These are phyloP conservation scores for Brachyrhaphis roseni DNA, from an alignment of 2,797 vertebrate genomes.

Conservation along the genomic window DNA sequence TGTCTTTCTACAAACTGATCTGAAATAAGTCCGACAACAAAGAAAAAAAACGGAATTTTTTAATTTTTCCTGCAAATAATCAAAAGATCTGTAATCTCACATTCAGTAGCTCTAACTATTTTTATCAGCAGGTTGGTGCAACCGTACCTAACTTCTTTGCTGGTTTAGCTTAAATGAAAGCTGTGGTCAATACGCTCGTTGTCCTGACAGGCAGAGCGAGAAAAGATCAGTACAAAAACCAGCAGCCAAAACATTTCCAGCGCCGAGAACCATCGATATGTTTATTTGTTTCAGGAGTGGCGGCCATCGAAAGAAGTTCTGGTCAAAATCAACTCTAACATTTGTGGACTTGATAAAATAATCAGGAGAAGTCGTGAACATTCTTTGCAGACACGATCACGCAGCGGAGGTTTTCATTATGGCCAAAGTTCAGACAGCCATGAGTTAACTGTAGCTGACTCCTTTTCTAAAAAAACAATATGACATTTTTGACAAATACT, in stretches of 20 bases:
- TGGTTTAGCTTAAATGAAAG: not conserved
- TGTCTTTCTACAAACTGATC: too few species aligned
- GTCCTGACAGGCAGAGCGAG: not conserved
- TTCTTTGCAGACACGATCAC: not conserved
- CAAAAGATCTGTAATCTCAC: not conserved
- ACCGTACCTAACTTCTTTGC: not conserved
- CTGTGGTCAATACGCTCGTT: not conserved
- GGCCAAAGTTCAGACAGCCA: not conserved
- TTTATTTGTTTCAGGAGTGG: constrained; percentile 1
- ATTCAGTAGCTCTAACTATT: not conserved
- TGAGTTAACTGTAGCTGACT: not conserved
- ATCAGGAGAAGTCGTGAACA: not conserved
- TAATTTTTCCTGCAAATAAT: not conserved
- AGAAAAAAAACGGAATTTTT: too few species aligned
- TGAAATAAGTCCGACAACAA: too few species aligned
- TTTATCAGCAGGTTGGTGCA: not conserved
- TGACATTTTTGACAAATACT: not conserved
- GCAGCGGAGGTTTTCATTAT: not conserved
- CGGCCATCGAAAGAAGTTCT: not conserved
- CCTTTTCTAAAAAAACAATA: not conserved
- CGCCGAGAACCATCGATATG: not conserved
- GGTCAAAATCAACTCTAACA: constrained; percentile 2
- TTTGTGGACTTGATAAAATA: constrained; percentile 1
- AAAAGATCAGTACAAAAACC: not conserved
- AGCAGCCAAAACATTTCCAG: not conserved